phyloP scores from a whole-genome alignment of 2,888 invertebrate species.

The Xestobium rufovillosum region DNA sequence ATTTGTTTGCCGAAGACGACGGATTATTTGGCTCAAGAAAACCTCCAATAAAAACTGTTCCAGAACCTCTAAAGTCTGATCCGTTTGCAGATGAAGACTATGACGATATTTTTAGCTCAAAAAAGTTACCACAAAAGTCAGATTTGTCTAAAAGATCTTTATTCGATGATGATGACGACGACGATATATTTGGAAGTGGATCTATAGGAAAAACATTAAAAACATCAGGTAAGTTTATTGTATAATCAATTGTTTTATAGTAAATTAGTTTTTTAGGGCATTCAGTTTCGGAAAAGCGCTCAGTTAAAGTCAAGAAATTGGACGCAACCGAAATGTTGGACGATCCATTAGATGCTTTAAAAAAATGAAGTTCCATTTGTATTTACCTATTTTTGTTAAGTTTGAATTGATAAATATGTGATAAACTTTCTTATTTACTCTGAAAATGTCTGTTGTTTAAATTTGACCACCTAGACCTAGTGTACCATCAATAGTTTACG shows the following conservation, averaged over 20 bases:
- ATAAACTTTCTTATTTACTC: no score
- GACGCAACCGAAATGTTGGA: not conserved
- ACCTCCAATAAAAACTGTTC: not conserved
- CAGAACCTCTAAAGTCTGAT: conserved; percentile 14
- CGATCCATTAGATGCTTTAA: conserved; percentile 2
- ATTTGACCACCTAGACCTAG: no score
- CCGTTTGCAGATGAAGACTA: conserved; percentile 14
- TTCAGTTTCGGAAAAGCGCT: no score
- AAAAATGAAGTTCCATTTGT: no score
- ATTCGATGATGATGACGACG: conserved; percentile 32
- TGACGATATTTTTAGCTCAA: conserved; percentile 24
- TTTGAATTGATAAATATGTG: no score
- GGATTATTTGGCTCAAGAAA: not conserved
- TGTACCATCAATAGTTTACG: no score
- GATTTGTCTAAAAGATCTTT: conserved; percentile 25
- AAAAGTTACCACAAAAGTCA: conserved; percentile 21
- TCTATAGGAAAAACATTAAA: conserved; percentile 8
- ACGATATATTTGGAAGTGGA: conserved; percentile 29
- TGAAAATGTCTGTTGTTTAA: no score
- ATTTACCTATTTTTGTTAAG: no score
- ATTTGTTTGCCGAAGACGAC: conserved; percentile 1
- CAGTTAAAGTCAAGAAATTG: no score
- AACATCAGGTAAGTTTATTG: conserved; percentile 4
- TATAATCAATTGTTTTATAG: no score
- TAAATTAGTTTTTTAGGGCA: no score